Conservation (phyloP, 2,113 vertebrate genomes). For the Gymnorhina tibicen region DNA sequence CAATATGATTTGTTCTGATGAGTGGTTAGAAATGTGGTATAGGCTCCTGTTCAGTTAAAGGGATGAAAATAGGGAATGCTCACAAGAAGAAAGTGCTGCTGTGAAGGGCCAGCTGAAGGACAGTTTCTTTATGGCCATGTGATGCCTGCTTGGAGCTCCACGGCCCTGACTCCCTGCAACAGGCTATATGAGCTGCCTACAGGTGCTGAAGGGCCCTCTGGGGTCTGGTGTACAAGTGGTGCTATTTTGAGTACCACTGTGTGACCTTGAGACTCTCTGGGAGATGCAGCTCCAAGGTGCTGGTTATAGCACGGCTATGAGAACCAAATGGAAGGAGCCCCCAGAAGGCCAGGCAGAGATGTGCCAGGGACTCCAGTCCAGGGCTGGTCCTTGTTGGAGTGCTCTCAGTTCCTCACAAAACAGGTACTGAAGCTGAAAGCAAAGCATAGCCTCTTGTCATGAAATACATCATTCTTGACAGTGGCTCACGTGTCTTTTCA, state of each 20-base stretch:
- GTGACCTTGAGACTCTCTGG: not conserved
- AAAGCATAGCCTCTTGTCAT: not conserved
- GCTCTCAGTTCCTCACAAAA: not conserved
- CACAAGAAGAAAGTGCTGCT: not conserved
- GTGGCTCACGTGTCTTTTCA: not conserved
- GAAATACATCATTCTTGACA: not conserved
- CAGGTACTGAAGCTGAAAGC: not conserved
- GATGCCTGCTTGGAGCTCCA: not conserved
- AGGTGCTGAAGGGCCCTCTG: not conserved
- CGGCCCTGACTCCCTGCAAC: not conserved
- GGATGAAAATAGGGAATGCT: not conserved
- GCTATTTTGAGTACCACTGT: not conserved
- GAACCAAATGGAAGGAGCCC: not conserved
- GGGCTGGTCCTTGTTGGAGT: not conserved
- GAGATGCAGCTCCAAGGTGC: not conserved
- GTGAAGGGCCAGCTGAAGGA: not conserved
- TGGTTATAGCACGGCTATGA: not conserved
- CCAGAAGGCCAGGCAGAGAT: not conserved
- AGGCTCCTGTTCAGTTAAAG: not conserved
- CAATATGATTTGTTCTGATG: not conserved
- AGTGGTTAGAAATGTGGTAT: not conserved
- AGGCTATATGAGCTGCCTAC: not conserved
- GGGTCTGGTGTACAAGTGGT: not conserved
- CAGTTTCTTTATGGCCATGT: rapidly evolving
- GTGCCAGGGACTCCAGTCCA: not conserved